These are phyloP conservation scores for Cydia splendana DNA, from an alignment of 1,140 invertebrate species.

Conservation along the genomic window DNA sequence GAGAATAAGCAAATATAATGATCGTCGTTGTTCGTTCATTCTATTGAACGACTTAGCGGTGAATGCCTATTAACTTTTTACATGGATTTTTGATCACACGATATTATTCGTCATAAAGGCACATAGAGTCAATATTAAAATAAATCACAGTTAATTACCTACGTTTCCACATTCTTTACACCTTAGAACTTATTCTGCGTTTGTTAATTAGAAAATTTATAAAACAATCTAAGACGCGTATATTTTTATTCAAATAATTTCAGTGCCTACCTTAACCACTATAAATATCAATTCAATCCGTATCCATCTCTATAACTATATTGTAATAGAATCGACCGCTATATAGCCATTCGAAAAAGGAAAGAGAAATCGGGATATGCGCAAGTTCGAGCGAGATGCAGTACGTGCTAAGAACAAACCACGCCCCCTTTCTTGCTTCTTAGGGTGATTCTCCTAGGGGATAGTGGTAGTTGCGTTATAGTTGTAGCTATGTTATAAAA, in stretches of 20 bases:
- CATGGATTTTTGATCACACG: slow-evolving; percentile 3
- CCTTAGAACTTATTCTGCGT: background rate
- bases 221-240: background rate
- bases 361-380: background rate
- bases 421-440: slow-evolving; percentile 42
- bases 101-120: background rate
- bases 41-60: slow-evolving; percentile 14
- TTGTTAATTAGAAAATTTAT: background rate
- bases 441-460: slow-evolving; percentile 39
- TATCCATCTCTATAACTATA: slow-evolving; percentile 6
- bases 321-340: slow-evolving; percentile 11
- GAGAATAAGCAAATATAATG: slow-evolving; percentile 21
- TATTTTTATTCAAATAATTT: background rate
- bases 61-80: slow-evolving; percentile 12
- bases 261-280: slow-evolving; percentile 1
- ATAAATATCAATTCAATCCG: slow-evolving; percentile 8
- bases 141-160: background rate
- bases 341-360: slow-evolving; percentile 12
- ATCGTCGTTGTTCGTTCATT: background rate
- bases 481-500: slow-evolving; percentile 26
- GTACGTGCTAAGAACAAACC: slow-evolving; percentile 34
- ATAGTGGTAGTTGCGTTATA: slow-evolving; percentile 17
- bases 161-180: background rate
- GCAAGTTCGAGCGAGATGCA: slow-evolving; percentile 36
- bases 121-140: background rate